Percentiles rank a stretch among this genome's conserved stretches.
Evolutionary conservation across 2,113 vertebrate genomes (phyloP).

Genomic region (Vombatus ursinus): DNA sequence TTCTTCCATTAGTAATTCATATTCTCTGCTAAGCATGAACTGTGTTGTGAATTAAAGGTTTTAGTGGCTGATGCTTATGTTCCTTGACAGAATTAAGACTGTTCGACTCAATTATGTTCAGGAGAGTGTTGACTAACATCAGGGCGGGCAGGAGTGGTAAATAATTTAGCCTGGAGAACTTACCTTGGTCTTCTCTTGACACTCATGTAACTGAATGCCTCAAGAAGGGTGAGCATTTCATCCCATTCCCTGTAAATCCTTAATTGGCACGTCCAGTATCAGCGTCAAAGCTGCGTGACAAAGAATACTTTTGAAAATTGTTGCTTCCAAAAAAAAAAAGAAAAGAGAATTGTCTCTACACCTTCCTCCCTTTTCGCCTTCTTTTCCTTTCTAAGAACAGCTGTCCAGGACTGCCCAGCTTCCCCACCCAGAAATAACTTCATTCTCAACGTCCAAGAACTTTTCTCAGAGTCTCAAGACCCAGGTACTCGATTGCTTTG

Average conservation of each 20-base stretch:
- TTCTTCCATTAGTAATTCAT: neutral
- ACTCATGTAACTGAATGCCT: neutral
- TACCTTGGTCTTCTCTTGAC: neutral
- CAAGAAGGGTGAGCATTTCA: neutral
- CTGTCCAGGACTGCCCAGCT: neutral
- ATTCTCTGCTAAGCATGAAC: neutral
- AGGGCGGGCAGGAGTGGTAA: neutral
- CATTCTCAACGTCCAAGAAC: too few relatives aligned
- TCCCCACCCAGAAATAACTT: neutral
- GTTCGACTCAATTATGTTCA: rapidly evolving
- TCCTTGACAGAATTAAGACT: neutral
- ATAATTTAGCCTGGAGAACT: neutral
- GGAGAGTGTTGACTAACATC: neutral
- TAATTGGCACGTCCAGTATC: neutral
- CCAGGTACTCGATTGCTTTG: neutral
- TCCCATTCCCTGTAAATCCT: neutral
- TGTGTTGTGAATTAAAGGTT: neutral
- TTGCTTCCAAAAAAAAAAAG: too few relatives aligned
- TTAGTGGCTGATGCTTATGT: neutral
- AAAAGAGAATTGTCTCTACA: rapidly evolving
- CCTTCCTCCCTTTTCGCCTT: neutral
- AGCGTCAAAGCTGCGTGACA: neutral
- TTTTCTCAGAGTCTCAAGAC: neutral
- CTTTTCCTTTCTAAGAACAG: neutral
- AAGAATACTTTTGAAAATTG: neutral